Conservation (phyloP, 2,797 vertebrate genomes). For the Anabas testudineus region DNA sequence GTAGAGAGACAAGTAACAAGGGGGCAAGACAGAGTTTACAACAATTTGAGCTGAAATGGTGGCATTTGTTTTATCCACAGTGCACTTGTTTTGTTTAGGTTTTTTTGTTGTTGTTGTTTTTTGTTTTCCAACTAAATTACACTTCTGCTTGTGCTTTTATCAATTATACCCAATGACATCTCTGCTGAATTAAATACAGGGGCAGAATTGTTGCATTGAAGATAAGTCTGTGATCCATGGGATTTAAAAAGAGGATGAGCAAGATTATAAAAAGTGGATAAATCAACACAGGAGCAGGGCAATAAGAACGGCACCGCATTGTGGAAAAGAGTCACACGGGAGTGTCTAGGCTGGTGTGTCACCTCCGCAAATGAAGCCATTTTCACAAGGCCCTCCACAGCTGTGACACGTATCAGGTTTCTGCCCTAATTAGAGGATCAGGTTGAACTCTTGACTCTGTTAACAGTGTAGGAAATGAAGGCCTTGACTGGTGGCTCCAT, state of each 20-base stretch:
- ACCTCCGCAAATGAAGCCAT: slow-evolving; percentile 40
- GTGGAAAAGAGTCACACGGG: neutral
- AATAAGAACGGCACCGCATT: neutral
- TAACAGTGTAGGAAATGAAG: slow-evolving; percentile 13
- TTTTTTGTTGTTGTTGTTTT: too few relatives aligned
- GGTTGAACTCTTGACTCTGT: slow-evolving; percentile 41
- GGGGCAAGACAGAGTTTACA: neutral
- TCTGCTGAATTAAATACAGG: neutral
- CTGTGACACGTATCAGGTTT: slow-evolving; percentile 43
- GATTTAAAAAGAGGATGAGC: neutral
- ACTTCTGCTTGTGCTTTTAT: neutral
- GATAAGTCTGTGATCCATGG: neutral
- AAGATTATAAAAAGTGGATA: neutral
- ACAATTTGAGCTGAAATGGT: neutral
- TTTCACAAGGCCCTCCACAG: slow-evolving; percentile 29
- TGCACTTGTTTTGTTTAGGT: neutral
- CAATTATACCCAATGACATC: neutral
- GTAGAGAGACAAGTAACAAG: too few relatives aligned
- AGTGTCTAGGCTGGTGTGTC: neutral
- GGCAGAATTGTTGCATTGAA: neutral
- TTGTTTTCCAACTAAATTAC: neutral
- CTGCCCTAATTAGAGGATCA: slow-evolving; percentile 54
- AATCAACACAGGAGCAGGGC: neutral
- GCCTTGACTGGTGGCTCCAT: slow-evolving; percentile 20
- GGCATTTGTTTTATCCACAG: neutral